phyloP scores from a whole-genome alignment of 2,113 vertebrate genomes.

The Epinephelus lanceolatus region DNA sequence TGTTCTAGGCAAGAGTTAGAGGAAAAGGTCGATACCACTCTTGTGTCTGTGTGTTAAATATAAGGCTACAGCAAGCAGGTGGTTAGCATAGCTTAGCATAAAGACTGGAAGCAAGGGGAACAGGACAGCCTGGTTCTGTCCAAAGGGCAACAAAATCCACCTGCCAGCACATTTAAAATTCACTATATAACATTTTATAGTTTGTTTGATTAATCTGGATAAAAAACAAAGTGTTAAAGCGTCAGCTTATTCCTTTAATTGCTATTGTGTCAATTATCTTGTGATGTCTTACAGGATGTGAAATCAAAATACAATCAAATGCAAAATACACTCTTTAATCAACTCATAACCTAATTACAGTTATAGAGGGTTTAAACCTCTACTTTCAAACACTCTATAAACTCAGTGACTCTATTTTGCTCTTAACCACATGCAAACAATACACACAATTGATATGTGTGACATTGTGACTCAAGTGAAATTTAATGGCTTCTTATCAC shows the following conservation, averaged over 20 bases:
- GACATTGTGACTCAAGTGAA: constrained; percentile 1
- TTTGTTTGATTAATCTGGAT: not conserved
- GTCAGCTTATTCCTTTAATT: not conserved
- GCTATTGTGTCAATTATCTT: not conserved
- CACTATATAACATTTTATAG: no score
- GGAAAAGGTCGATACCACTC: no score
- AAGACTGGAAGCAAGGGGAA: not conserved
- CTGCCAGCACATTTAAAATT: not conserved
- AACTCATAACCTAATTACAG: no score
- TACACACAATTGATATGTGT: not conserved
- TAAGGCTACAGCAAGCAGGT: not conserved
- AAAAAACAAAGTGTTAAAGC: not conserved
- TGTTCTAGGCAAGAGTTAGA: not conserved
- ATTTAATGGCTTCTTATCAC: constrained; percentile 33
- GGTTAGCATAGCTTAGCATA: not conserved
- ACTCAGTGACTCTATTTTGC: not conserved
- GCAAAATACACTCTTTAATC: not conserved
- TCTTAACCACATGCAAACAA: constrained; percentile 14
- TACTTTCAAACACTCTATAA: not conserved
- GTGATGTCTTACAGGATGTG: not conserved
- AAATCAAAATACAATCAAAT: not conserved
- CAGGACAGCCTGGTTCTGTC: not conserved
- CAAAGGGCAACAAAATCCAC: not conserved
- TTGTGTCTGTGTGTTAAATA: not conserved
- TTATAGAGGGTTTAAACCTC: not conserved